A percentile compares a stretch with the other conserved stretches of the same genome.
phyloP scores from a whole-genome alignment of 2,113 vertebrate genomes.

The Conger conger region DNA sequence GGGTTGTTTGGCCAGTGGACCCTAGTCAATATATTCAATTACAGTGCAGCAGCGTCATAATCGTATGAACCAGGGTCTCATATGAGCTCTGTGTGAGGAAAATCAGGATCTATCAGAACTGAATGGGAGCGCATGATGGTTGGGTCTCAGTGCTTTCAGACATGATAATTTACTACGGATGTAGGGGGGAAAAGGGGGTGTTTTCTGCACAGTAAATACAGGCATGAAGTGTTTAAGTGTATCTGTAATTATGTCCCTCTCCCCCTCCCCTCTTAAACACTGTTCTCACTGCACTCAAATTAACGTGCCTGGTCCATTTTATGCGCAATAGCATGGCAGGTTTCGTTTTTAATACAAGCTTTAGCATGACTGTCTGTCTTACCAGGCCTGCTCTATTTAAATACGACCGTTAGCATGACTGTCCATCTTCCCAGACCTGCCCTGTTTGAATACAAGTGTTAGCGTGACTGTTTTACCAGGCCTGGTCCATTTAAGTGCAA shows the following conservation, averaged over 20 bases:
- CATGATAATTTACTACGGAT: slow-evolving; percentile 3
- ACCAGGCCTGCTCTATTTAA: slow-evolving; percentile 29
- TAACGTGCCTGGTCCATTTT: not conserved
- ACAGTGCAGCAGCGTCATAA: not conserved
- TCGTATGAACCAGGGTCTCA: not conserved
- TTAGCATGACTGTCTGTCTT: slow-evolving; percentile 72
- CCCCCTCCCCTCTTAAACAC: not conserved
- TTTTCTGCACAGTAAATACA: not conserved
- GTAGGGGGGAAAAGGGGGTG: not conserved
- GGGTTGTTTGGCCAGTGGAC: not conserved
- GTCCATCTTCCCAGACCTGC: slow-evolving; percentile 62
- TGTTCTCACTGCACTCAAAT: slow-evolving; percentile 10
- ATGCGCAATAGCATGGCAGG: not conserved
- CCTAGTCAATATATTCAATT: not conserved
- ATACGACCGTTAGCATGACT: slow-evolving; percentile 63
- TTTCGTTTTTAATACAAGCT: slow-evolving; percentile 34
- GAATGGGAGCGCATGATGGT: not conserved
- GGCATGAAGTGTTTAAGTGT: not conserved
- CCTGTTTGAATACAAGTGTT: too few relatives aligned
- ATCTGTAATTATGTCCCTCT: not conserved
- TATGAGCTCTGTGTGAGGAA: not conserved
- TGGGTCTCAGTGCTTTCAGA: not conserved
- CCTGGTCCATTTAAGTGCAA: not conserved
- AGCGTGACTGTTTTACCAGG: too few relatives aligned
- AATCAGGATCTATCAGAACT: not conserved